Evolutionary conservation across 1,140 invertebrate genomes (phyloP).

Genomic region (Lepidurus arcticus): DNA sequence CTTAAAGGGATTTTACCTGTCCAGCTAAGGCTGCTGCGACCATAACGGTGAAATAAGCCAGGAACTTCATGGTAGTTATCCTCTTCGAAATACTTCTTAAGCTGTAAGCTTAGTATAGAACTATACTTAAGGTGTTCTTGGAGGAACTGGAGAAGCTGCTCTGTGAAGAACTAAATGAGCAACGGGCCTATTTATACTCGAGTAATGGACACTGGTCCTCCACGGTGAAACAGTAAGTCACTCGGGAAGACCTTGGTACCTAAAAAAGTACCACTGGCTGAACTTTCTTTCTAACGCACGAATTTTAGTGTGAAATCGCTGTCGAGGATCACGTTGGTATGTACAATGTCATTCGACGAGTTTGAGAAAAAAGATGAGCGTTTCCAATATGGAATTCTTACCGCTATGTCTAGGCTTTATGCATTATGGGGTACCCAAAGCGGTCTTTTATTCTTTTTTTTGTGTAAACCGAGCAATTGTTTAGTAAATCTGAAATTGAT

Average conservation of each 20-base stretch:
- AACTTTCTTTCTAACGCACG: not conserved
- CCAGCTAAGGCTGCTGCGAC: not conserved
- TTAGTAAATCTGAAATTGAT: too few relatives aligned
- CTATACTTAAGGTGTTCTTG: too few relatives aligned
- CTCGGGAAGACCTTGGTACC: not conserved
- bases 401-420: too few relatives aligned
- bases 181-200: too few relatives aligned
- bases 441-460: too few relatives aligned
- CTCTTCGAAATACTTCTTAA: not conserved
- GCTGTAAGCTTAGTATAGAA: not conserved
- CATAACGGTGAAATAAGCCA: not conserved
- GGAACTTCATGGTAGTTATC: not conserved
- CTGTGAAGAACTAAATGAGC: too few relatives aligned
- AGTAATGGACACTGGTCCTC: too few relatives aligned
- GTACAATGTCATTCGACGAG: not conserved
- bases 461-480: not conserved
- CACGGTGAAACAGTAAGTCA: too few relatives aligned
- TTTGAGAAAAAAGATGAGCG: not conserved
- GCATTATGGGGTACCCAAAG: too few relatives aligned
- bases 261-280: not conserved
- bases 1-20: not conserved
- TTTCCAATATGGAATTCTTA: not conserved
- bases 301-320: not conserved
- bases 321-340: not conserved
- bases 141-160: too few relatives aligned